Conservation (phyloP, 2,797 vertebrate genomes). For the Darevskia mixta region DNA sequence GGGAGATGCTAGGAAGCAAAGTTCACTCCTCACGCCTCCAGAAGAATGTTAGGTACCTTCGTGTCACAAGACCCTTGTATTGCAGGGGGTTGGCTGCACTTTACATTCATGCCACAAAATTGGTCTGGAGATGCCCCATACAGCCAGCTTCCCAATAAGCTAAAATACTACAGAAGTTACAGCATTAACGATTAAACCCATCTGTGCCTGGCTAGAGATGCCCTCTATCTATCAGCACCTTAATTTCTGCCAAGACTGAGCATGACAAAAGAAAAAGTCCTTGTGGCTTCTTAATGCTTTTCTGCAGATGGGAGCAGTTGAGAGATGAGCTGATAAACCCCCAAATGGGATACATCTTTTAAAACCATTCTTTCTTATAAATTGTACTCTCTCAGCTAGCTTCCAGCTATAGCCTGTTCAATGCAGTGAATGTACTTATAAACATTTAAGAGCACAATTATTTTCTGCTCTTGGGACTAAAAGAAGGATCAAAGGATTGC, state of each 20-base stretch:
- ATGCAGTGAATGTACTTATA: slow-evolving; percentile 83
- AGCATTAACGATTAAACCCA: slow-evolving; percentile 17
- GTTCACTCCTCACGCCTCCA: neutral
- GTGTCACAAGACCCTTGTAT: neutral
- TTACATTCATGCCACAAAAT: neutral
- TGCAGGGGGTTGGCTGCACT: neutral
- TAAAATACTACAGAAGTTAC: slow-evolving; percentile 7
- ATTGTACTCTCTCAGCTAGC: slow-evolving; percentile 74
- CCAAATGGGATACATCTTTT: slow-evolving; percentile 63
- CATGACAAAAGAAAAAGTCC: slow-evolving; percentile 71
- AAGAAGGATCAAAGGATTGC: slow-evolving; percentile 65
- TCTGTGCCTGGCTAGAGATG: slow-evolving; percentile 48
- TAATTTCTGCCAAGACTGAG: slow-evolving; percentile 69
- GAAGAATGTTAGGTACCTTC: too few relatives aligned
- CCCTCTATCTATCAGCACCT: slow-evolving; percentile 66
- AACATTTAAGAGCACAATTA: slow-evolving; percentile 73
- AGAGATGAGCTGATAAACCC: slow-evolving; percentile 58
- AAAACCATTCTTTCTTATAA: slow-evolving; percentile 66
- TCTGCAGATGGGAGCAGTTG: slow-evolving; percentile 72
- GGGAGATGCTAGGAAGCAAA: neutral
- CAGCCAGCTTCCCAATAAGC: neutral
- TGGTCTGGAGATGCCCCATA: neutral
- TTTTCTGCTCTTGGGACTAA: slow-evolving; percentile 72
- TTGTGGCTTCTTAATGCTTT: slow-evolving; percentile 75
- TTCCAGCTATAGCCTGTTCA: slow-evolving; percentile 78